Percentiles rank a stretch among this genome's conserved stretches.
Evolutionary conservation across 2,888 invertebrate species (phyloP).

Genomic region (Mesoligia furuncula): DNA sequence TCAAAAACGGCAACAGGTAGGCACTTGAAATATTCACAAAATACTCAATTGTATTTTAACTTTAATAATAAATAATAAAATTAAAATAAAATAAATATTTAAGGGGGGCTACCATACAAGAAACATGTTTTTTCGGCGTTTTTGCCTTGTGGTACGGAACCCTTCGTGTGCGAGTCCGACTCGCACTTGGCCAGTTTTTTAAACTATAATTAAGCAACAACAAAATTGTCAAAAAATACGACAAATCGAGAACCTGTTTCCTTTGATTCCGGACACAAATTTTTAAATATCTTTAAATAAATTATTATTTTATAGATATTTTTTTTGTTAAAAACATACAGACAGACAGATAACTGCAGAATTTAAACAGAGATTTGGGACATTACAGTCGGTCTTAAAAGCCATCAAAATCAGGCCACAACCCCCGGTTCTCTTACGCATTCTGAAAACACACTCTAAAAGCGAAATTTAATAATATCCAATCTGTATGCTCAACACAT

Average conservation of each 20-base stretch:
- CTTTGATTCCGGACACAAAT: neutral
- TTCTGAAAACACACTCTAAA: neutral
- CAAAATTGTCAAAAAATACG: neutral
- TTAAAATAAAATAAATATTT: no score
- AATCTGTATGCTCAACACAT: constrained; percentile 9
- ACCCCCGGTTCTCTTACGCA: neutral
- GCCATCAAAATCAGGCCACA: neutral
- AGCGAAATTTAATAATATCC: constrained; percentile 1
- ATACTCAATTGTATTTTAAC: no score
- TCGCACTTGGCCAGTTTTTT: no score
- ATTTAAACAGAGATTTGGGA: neutral
- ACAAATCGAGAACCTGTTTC: neutral
- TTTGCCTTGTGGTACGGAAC: no score
- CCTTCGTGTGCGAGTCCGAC: no score
- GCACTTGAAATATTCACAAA: no score
- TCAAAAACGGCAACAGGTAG: no score
- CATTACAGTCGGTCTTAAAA: neutral
- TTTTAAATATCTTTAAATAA: neutral
- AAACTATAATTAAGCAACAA: no score
- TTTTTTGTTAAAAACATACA: neutral
- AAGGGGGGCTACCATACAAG: no score
- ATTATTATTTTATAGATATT: no score
- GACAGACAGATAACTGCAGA: neutral
- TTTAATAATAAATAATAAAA: no score
- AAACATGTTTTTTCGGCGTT: no score